Evolutionary conservation across 1,140 invertebrate species (phyloP).

Genomic region (Camponotus floridanus): DNA sequence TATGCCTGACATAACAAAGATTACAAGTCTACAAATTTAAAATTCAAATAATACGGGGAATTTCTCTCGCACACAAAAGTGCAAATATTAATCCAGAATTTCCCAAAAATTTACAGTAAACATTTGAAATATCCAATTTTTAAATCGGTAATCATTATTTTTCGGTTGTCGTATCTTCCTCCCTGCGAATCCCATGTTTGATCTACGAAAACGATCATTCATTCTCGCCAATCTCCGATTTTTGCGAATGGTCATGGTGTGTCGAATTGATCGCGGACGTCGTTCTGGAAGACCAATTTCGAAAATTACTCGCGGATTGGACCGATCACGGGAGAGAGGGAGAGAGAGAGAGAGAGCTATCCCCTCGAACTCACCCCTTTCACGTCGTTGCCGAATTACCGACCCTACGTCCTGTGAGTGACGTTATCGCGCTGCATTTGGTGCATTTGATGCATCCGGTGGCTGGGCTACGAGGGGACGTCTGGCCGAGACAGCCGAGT

Average conservation of each 20-base stretch:
- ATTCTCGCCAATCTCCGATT: background rate
- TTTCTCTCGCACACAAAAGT: background rate
- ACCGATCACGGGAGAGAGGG: background rate
- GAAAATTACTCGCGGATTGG: constrained; percentile 69
- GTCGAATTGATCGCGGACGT: constrained; percentile 51
- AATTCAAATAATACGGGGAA: constrained; percentile 2
- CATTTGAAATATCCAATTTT: background rate
- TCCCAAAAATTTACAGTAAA: background rate
- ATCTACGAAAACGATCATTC: background rate
- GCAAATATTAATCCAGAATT: too few species aligned
- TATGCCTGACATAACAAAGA: background rate
- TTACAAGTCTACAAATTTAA: constrained; percentile 7
- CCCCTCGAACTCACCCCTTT: constrained; percentile 47
- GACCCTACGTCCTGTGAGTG: constrained; percentile 78
- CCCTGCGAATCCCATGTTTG: too few species aligned
- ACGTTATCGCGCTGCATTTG: constrained; percentile 81
- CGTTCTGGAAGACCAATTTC: constrained; percentile 65
- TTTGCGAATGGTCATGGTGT: constrained; percentile 2
- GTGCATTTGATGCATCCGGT: constrained; percentile 77
- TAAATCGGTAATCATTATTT: too few species aligned
- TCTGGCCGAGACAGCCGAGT: constrained; percentile 77
- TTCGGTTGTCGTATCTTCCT: too few species aligned
- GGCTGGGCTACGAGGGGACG: constrained; percentile 68
- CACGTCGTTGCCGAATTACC: constrained; percentile 71
- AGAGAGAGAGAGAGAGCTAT: background rate